These are phyloP conservation scores for Garrulus glandarius DNA, from an alignment of 2,797 vertebrate genomes.

Conservation along the genomic window DNA sequence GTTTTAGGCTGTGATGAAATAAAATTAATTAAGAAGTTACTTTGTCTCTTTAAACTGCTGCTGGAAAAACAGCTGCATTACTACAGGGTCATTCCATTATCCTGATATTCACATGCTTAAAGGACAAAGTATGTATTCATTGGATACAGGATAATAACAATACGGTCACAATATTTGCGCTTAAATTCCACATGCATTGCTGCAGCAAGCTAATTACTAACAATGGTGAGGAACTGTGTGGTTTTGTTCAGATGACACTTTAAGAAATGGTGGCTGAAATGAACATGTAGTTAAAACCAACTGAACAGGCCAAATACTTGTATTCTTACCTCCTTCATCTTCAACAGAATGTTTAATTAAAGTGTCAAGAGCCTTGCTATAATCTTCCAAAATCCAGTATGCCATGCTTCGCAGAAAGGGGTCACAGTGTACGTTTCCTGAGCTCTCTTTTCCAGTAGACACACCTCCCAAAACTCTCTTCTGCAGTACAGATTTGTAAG, in stretches of 20 bases:
- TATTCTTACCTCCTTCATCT: constrained; percentile 68
- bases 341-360: constrained; percentile 85
- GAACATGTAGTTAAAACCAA: neutral
- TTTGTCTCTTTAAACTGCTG: neutral
- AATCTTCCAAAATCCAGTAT: constrained; percentile 96
- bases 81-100: neutral
- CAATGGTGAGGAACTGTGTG: neutral
- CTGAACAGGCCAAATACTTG: neutral
- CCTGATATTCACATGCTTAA: neutral
- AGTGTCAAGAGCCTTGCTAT: constrained; percentile 89
- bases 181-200: neutral
- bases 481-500: constrained; percentile 90
- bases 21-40: neutral
- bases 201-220: neutral
- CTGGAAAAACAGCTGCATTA: neutral
- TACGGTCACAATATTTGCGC: neutral
- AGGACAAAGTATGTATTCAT: neutral
- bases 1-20: neutral
- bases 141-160: neutral
- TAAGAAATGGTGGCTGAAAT: neutral
- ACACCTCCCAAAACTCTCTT: constrained; percentile 87
- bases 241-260: neutral
- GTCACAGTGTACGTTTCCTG: constrained; percentile 81
- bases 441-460: constrained; percentile 70
- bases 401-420: constrained; percentile 95